Evolutionary conservation across 2,797 vertebrate genomes (phyloP).

Genomic region (Apodemus agrarius): DNA sequence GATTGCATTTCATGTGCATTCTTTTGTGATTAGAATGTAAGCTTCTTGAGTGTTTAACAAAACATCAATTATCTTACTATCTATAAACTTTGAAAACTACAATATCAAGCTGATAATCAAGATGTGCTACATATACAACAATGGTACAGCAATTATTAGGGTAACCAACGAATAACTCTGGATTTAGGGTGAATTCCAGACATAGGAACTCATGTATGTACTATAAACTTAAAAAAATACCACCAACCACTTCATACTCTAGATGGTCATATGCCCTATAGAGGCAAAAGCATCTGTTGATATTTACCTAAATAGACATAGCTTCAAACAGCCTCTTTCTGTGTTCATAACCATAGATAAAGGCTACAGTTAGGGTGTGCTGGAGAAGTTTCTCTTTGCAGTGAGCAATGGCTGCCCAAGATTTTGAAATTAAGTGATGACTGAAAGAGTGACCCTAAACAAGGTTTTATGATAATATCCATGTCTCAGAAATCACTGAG

Average conservation of each 20-base stretch:
- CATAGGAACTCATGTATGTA: background rate
- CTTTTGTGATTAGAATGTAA: too few relatives aligned
- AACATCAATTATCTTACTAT: background rate
- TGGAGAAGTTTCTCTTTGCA: background rate
- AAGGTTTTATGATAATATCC: background rate
- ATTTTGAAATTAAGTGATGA: background rate
- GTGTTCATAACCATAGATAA: background rate
- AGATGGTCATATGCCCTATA: background rate
- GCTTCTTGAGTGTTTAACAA: background rate
- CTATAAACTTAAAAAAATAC: background rate
- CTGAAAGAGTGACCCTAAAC: background rate
- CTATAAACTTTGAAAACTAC: background rate
- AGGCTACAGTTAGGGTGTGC: background rate
- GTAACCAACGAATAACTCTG: background rate
- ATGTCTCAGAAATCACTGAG: background rate
- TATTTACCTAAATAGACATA: background rate
- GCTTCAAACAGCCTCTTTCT: background rate
- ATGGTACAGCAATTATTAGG: background rate
- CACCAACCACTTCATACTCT: background rate
- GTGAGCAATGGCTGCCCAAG: background rate
- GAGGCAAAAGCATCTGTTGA: background rate
- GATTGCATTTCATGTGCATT: too few relatives aligned
- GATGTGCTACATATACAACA: background rate
- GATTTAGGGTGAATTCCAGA: background rate
- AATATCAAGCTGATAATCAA: background rate